Percentiles rank a stretch among this genome's conserved stretches.
These are phyloP conservation scores for Lordiphosa collinella DNA, from an alignment of 1,140 invertebrate species.

Conservation along the genomic window DNA sequence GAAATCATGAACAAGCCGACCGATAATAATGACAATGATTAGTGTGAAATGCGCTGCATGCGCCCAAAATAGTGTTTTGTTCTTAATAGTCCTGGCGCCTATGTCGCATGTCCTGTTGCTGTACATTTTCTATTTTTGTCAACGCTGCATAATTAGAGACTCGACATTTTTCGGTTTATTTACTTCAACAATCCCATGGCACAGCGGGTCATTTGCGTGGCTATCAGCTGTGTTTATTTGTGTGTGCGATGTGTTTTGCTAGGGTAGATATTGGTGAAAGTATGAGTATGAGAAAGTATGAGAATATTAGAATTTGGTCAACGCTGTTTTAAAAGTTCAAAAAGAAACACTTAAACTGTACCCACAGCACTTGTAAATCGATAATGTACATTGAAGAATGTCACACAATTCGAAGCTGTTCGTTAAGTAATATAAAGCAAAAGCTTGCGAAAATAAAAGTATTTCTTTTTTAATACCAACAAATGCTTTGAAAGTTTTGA, in stretches of 20 bases:
- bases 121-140: slow-evolving; percentile 44
- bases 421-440: no score
- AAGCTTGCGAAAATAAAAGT: no score
- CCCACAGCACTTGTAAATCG: no score
- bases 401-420: no score
- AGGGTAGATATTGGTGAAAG: no score
- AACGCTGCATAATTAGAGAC: slow-evolving; percentile 63
- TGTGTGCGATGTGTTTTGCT: slow-evolving; percentile 4
- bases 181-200: slow-evolving; percentile 28
- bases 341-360: no score
- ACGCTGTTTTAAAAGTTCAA: no score
- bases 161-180: slow-evolving; percentile 45
- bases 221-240: slow-evolving; percentile 43
- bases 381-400: no score
- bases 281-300: no score
- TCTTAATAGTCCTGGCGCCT: slow-evolving; percentile 61
- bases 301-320: no score
- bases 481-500: no score
- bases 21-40: slow-evolving; percentile 60
- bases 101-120: slow-evolving; percentile 7
- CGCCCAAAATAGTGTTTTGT: slow-evolving; percentile 45
- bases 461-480: no score
- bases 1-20: slow-evolving; percentile 28
- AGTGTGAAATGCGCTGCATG: slow-evolving; percentile 59
- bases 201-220: slow-evolving; percentile 26